Conservation (phyloP, 2,888 invertebrate species). For the Geophilus truncorum region DNA sequence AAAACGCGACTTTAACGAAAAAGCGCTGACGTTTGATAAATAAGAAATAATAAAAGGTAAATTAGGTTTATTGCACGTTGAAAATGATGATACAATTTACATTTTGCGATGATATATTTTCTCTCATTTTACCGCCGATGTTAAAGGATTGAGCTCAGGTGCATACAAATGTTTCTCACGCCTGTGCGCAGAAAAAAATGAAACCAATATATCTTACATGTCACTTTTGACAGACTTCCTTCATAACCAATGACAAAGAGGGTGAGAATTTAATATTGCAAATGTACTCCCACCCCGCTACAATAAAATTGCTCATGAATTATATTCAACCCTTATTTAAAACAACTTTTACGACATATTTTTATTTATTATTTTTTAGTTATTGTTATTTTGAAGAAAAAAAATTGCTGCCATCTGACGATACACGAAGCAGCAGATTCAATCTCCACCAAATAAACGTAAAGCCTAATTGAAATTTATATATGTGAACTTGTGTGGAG, state of each 20-base stretch:
- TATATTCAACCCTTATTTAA: neutral
- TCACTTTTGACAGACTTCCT: slow-evolving; percentile 6
- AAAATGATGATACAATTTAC: neutral
- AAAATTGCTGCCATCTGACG: neutral
- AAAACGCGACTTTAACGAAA: neutral
- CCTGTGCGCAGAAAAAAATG: neutral
- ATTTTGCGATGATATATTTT: neutral
- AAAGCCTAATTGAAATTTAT: slow-evolving; percentile 18
- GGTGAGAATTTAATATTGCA: slow-evolving; percentile 5
- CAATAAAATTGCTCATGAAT: neutral
- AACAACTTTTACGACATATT: neutral
- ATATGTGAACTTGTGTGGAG: neutral
- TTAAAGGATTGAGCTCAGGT: slow-evolving; percentile 6
- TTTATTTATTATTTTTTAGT: neutral
- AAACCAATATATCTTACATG: slow-evolving; percentile 13
- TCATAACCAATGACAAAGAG: slow-evolving; percentile 17
- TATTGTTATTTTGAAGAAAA: neutral
- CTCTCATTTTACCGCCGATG: neutral
- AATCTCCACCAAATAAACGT: slow-evolving; percentile 6
- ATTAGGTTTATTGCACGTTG: neutral
- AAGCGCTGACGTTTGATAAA: neutral
- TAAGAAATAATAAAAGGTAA: neutral
- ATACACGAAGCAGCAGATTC: neutral
- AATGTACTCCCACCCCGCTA: neutral
- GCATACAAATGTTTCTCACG: slow-evolving; percentile 6